A percentile compares a stretch with the other conserved stretches of the same genome.
These are phyloP conservation scores for Tanypteryx hageni DNA, from an alignment of 2,888 invertebrate genomes.

Conservation along the genomic window DNA sequence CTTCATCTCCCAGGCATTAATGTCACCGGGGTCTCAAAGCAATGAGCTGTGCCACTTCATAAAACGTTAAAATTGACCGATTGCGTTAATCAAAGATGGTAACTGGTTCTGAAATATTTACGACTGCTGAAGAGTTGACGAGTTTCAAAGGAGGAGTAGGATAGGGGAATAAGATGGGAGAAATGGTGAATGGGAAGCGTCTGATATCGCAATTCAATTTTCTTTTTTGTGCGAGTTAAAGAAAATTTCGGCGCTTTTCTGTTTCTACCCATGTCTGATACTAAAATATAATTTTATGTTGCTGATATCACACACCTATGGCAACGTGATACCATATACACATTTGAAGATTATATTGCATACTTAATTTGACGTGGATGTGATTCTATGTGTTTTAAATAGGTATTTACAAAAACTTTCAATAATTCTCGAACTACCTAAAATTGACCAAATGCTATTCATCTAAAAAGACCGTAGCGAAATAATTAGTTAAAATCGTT, in stretches of 20 bases:
- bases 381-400: no score
- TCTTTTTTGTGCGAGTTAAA: neutral
- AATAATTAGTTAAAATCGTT: no score
- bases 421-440: no score
- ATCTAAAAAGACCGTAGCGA: no score
- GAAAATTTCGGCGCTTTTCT: no score
- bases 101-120: neutral
- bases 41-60: neutral
- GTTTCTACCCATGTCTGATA: neutral
- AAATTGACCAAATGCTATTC: no score
- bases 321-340: no score
- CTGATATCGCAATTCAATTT: neutral
- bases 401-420: no score
- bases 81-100: neutral
- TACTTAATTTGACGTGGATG: no score
- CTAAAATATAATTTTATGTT: neutral
- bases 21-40: neutral
- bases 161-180: neutral
- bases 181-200: neutral
- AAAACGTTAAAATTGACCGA: neutral
- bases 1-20: neutral
- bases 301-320: neutral
- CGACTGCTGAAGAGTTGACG: neutral
- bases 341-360: no score
- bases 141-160: neutral